These are phyloP conservation scores for Geophilus truncorum DNA, from an alignment of 2,888 invertebrate species.

Conservation along the genomic window DNA sequence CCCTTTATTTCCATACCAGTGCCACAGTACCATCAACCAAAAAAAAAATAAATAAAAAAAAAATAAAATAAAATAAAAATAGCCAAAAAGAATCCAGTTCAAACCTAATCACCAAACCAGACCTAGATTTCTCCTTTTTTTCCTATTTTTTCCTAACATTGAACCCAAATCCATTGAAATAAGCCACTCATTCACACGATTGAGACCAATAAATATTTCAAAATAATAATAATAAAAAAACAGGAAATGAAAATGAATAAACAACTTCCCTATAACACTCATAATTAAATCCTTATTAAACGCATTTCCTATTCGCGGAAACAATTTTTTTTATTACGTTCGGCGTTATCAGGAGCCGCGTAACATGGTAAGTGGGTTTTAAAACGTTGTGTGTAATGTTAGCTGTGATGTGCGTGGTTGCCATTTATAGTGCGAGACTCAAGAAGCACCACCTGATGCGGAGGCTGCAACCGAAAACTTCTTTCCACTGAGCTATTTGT, in stretches of 20 bases:
- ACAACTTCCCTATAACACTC: neutral
- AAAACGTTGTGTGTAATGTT: neutral
- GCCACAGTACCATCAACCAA: neutral
- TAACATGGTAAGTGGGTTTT: neutral
- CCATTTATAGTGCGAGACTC: neutral
- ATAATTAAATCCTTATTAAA: neutral
- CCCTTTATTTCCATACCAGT: neutral
- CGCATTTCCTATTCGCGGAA: neutral
- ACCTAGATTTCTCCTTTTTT: neutral
- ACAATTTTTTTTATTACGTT: neutral
- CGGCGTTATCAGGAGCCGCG: neutral
- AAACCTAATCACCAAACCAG: neutral
- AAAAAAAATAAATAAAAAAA: neutral
- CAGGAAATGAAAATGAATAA: neutral
- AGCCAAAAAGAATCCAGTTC: neutral
- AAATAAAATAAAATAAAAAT: neutral
- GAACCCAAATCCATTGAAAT: slow-evolving; percentile 4
- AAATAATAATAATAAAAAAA: neutral
- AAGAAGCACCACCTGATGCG: slow-evolving; percentile 1
- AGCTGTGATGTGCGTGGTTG: neutral
- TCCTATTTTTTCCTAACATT: neutral
- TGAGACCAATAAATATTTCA: neutral
- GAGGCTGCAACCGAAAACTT: neutral
- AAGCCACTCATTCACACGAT: neutral
- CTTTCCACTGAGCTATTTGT: neutral